Percentiles rank a stretch among this genome's conserved stretches.
These are phyloP conservation scores for Trisateles emortualis DNA, from an alignment of 2,888 invertebrate genomes.

Conservation along the genomic window DNA sequence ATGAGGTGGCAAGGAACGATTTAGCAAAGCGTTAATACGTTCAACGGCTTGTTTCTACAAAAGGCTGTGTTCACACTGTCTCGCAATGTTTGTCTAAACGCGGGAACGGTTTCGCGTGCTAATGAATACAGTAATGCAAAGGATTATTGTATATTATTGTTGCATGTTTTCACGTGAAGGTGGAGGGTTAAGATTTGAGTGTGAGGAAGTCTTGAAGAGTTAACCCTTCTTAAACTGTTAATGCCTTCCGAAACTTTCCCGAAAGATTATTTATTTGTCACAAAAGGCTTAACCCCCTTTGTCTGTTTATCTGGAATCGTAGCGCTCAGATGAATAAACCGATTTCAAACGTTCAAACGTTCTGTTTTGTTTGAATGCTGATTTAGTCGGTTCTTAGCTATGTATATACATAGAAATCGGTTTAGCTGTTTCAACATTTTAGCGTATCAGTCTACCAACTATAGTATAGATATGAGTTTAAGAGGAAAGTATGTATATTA, in stretches of 20 bases:
- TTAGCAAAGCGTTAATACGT: slow-evolving; percentile 30
- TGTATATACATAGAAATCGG: background rate
- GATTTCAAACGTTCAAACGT: background rate
- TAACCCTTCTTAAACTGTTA: background rate
- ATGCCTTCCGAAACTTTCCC: background rate
- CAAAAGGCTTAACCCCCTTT: background rate
- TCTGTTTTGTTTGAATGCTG: background rate
- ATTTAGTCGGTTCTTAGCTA: background rate
- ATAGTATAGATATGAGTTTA: too few species aligned
- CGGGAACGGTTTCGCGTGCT: slow-evolving; percentile 15
- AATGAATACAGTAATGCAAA: slow-evolving; percentile 18
- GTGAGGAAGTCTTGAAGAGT: background rate
- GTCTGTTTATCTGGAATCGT: background rate
- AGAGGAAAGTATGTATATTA: too few species aligned
- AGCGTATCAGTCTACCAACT: too few species aligned
- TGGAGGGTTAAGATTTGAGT: slow-evolving; percentile 7
- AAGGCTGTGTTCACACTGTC: slow-evolving; percentile 22
- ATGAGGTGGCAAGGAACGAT: slow-evolving; percentile 38
- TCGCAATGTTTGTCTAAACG: slow-evolving; percentile 35
- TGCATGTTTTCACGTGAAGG: slow-evolving; percentile 14
- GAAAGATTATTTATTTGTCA: background rate
- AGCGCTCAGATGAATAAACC: background rate
- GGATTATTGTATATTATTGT: slow-evolving; percentile 22
- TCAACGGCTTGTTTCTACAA: slow-evolving; percentile 47
- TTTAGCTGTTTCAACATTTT: background rate